Base-by-base conservation (phyloP, 2,888 invertebrate species). In the Macrophya alboannulata region DNA sequence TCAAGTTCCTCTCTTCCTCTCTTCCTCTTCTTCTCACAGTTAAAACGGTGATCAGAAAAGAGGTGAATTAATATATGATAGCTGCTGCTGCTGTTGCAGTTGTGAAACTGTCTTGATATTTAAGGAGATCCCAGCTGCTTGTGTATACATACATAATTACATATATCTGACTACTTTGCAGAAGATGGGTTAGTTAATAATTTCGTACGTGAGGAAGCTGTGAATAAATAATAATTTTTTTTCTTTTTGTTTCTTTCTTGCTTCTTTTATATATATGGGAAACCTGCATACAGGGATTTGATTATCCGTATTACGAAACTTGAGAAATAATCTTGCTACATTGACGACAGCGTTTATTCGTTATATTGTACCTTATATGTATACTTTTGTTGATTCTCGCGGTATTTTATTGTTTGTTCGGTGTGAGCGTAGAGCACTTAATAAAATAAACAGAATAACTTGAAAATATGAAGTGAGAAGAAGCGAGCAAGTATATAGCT, bases 401-500 rank as follows among this genome's bases (percentile, higher is more conserved):
- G 55, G 8, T 17, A 55, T n/a, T 55, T n/a, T n/a, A n/a, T n/a
- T 77, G 55, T 55, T 77, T 55, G 51, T 17, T 55, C 37, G 55
- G 8, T 25, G 31, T 77, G 31, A 77, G 77, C 77, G 31, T 10
- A 17, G 55, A 84, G 79, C 65, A 87, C 77, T 55, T 74, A 77
- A 83, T 43, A 84, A 77, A 77, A 68, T 71, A 8, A 85, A 84
- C 48, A 86, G 43, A 74, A 86, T 76, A 84, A 85, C 62, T 81
- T 81, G 86, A 86, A 87, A 86, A 86, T 86, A 86, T 83, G 85
- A 86, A 86, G 86, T 86, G 86, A 82, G 88, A 87, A 87, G 86
- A 86, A 88, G 86, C 71, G 40, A 72, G 31, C 37, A 40, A 17
- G 43, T n/a, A 72, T 1, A 74, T n/a, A 45, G 45, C 31, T 17